Evolutionary conservation across 1,140 invertebrate species (phyloP), one percentile per base, ranked within the genome.

Genomic region (Wiebesia pumilae): DNA sequence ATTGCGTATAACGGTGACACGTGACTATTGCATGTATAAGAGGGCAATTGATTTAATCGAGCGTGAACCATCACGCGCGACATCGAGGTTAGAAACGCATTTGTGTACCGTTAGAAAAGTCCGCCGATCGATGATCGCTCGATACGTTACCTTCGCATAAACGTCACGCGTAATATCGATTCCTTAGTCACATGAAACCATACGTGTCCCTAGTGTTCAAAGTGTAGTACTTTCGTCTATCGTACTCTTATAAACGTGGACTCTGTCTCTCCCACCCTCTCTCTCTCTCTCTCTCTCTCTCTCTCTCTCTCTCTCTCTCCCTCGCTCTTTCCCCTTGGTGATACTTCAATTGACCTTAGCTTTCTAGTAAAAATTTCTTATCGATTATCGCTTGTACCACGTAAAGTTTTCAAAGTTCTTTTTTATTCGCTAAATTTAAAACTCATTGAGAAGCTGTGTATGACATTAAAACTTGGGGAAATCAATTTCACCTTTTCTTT

Each of bases 1-100:
- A 51, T 65, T 77, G 69, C 79, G 71, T 77, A 67, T 86, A 83
- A 78, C 12, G 54, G 80, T 51, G n/a, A 69, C 65, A 85, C 78
- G 54, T 65, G 40, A 77, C 69, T 38, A 81, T 71, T 62, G 75
- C 62, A 65, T 54, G 54, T 71, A 69, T 43, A 79, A 83, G 65
- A 87, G 82, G 71, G 47, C 58, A 84, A 84, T 88, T 87, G 87
- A 86, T 88, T 87, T 77, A 43, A 85, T 88, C 86, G 86, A 73
- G 51, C 54, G 62, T 81, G 38, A 81, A 81, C 62, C 24, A 14
- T 51, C 71, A 78, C 27, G 38, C n/a, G 35, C 80, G 79, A 38
- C 30, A 54, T n/a, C 38, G 58, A 51, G 77, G 47, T 58, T 79
- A 81, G 43, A 83, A 69, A 43, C 19, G 47, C 81, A 79, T 38